Base-by-base conservation (phyloP, 2,797 vertebrate species). In the Eulemur rubriventer region DNA sequence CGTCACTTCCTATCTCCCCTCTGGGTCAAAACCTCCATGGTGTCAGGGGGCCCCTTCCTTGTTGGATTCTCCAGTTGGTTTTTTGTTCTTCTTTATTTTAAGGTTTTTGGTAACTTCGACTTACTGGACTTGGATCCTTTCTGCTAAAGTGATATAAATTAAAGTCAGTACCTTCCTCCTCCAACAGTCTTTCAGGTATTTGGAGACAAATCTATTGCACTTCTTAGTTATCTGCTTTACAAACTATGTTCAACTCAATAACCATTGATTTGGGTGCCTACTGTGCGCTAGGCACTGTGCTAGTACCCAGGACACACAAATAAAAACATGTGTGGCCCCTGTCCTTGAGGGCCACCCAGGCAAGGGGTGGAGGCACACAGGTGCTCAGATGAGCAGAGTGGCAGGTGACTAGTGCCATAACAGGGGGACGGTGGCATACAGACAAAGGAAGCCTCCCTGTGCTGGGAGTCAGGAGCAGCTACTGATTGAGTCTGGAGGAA, bases 21-120 rank as follows among this genome's bases (percentile, higher is more conserved):
- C 38, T 52, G 10, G 17, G 24, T 24, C 4, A 12, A 20, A 65
- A 13, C 22, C 41, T 72, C 46, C 33, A 0, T 33, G 18, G 43
- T 22, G 2, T 28, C 81, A 38, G 20, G 0, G 16, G 10, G 2
- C 35, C 20, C 20, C 20, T 48, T 73, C 30, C 6, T 65, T 46
- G 35, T 38, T 22, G 26, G 26, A 8, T 38, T 14, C 50, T 82
- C 43, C 11, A 4, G 6, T 84, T 43, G 22, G 85, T 67, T 57
- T 43, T 81, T 93, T 46, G 43, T 14, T 57, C 43, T 26, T 61
- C 57, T 89, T 90, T 43, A 59, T 87, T 72, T 94, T 84, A 78
- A n/a, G n/a, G 16, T 76, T 89, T 81, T 65, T 50, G 41, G 11
- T 87, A 84, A 76, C 13, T 63, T 89, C 13, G 4, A 70, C 55